Evolutionary conservation across 1,140 invertebrate species (phyloP).

Genomic region (Rhizoglyphus robini): DNA sequence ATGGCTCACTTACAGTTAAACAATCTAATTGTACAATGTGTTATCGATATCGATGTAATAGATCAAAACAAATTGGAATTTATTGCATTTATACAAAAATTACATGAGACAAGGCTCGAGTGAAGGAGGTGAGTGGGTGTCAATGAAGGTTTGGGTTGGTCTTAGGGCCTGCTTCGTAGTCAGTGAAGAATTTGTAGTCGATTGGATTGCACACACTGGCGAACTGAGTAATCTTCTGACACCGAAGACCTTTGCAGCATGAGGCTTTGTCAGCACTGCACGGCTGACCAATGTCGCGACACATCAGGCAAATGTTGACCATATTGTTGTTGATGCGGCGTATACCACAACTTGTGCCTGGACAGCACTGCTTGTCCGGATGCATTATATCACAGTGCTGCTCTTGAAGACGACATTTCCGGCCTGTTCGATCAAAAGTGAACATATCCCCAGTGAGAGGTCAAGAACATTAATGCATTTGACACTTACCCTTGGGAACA

Average conservation of each 20-base stretch:
- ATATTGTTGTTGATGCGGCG: neutral
- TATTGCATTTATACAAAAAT: too few species aligned
- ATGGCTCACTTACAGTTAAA: too few species aligned
- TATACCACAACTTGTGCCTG: constrained; percentile 17
- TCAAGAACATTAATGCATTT: neutral
- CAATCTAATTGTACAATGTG: too few species aligned
- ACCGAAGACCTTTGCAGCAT: constrained; percentile 7
- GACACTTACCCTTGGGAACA: constrained; percentile 5
- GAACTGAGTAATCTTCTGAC: constrained; percentile 14
- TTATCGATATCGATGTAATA: too few species aligned
- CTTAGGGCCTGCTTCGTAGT: neutral
- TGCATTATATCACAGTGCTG: constrained; percentile 13
- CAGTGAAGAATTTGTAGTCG: neutral
- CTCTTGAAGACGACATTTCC: constrained; percentile 19
- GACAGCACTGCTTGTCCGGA: constrained; percentile 15
- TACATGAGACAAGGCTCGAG: too few species aligned
- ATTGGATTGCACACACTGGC: constrained; percentile 13
- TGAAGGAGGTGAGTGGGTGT: too few species aligned
- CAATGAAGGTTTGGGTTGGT: too few species aligned
- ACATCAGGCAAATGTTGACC: constrained; percentile 8
- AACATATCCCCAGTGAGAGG: neutral
- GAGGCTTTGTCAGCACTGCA: neutral
- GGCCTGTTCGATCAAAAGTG: neutral
- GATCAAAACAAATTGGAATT: too few species aligned
- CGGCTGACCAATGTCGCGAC: constrained; percentile 12